Evolutionary conservation across 2,113 vertebrate genomes (phyloP).

Genomic region (Pseudolaguvia tuberculata): DNA sequence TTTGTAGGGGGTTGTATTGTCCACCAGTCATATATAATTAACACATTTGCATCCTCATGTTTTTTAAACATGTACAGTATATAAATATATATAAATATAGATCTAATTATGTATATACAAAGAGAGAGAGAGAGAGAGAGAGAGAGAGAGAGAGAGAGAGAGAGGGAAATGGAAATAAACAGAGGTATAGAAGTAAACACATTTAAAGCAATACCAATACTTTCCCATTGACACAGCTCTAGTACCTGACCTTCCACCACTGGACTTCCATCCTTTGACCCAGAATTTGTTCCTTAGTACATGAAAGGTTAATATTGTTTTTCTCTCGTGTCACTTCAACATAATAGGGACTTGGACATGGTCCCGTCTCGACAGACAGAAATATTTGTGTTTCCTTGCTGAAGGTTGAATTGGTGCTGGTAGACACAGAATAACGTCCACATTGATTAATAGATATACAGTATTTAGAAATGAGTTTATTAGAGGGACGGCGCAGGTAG

Average conservation of each 20-base stretch:
- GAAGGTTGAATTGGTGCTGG: background rate
- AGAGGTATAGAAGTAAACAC: background rate
- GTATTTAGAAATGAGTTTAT: too few relatives aligned
- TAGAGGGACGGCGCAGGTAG: too few relatives aligned
- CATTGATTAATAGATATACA: background rate
- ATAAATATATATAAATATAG: too few relatives aligned
- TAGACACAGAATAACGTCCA: background rate
- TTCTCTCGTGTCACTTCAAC: background rate
- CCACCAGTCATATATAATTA: background rate
- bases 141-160: too few relatives aligned
- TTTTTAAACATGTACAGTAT: background rate
- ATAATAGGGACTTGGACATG: background rate
- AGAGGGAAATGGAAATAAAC: too few relatives aligned
- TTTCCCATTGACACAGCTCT: background rate
- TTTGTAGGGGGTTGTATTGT: background rate
- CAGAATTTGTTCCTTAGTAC: background rate
- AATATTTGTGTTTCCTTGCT: background rate
- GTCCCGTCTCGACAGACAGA: constrained; percentile 7
- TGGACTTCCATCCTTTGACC: constrained; percentile 13
- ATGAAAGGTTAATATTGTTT: constrained; percentile 1
- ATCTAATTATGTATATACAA: too few relatives aligned
- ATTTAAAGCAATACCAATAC: background rate
- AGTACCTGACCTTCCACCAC: constrained; percentile 29
- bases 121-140: too few relatives aligned
- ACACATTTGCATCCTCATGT: too few relatives aligned